These are phyloP conservation scores for Caenorhabditis panamensis DNA, from an alignment of 2,888 invertebrate genomes.

Conservation along the genomic window DNA sequence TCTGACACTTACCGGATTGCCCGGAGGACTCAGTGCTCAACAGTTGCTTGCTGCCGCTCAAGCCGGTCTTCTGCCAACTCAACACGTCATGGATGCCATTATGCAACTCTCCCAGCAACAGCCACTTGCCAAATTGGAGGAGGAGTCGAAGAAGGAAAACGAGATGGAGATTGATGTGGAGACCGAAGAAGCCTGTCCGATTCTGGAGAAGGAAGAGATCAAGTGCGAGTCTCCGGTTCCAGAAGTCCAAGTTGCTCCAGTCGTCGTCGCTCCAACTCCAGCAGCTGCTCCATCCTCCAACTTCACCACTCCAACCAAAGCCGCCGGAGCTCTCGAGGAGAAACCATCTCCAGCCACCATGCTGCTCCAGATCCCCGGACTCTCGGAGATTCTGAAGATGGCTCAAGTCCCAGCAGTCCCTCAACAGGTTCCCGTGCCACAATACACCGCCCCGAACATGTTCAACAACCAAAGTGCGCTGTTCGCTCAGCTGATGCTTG, in stretches of 20 bases:
- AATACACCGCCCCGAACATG: conserved; percentile 17
- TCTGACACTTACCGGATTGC: conserved; percentile 61
- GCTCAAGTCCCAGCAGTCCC: conserved; percentile 5
- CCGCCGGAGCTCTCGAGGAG: background rate
- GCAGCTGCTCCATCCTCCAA: too few species aligned
- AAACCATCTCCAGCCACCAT: conserved; percentile 17
- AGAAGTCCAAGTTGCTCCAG: background rate
- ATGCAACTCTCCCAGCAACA: conserved; percentile 29
- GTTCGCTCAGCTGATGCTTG: conserved; percentile 56
- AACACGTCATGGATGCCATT: conserved; percentile 64
- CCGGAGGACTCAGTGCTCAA: conserved; percentile 40
- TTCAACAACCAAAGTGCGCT: conserved; percentile 34
- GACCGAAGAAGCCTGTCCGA: conserved; percentile 19
- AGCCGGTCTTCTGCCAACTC: conserved; percentile 39
- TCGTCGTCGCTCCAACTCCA: background rate
- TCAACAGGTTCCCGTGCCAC: background rate
- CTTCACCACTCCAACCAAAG: background rate
- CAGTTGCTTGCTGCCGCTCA: conserved; percentile 49
- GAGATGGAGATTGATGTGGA: conserved; percentile 53
- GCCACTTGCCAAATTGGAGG: conserved; percentile 28
- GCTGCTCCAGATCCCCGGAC: conserved; percentile 28
- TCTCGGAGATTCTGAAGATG: conserved; percentile 48
- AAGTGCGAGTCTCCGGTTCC: conserved; percentile 2
- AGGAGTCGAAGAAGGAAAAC: conserved; percentile 51
- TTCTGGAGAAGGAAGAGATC: conserved; percentile 27